A percentile compares a stretch with the other conserved stretches of the same genome.
Evolutionary conservation across 2,888 invertebrate genomes (phyloP).

Genomic region (Nudaria mundana): DNA sequence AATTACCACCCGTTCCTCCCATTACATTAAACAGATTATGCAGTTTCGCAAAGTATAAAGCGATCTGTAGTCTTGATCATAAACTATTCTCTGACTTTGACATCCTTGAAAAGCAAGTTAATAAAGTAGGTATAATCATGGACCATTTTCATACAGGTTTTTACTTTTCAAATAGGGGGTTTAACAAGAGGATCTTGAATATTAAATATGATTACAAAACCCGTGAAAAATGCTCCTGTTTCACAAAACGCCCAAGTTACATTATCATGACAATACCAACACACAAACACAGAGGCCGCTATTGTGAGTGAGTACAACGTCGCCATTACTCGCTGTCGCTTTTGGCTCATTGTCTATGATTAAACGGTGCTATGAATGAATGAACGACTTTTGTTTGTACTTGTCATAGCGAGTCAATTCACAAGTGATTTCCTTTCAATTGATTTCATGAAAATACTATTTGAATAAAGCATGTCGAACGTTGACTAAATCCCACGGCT

Average conservation of each 20-base stretch:
- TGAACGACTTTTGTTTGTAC: conserved; percentile 25
- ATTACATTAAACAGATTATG: too few species aligned
- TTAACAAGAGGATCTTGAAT: neutral
- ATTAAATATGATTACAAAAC: neutral
- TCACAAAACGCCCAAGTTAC: conserved; percentile 7
- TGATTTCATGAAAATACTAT: too few species aligned
- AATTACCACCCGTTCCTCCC: too few species aligned
- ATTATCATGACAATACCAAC: conserved; percentile 25
- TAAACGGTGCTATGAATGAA: conserved; percentile 22
- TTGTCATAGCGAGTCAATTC: neutral
- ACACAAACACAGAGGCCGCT: conserved; percentile 22
- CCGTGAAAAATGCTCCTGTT: conserved; percentile 6
- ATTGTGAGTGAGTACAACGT: conserved; percentile 28
- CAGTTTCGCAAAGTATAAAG: too few species aligned
- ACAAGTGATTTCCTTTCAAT: conserved; percentile 17
- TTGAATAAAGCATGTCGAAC: too few species aligned
- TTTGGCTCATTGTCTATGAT: conserved; percentile 32
- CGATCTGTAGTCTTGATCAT: too few species aligned
- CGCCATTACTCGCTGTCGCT: conserved; percentile 24
- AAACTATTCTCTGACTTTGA: too few species aligned
- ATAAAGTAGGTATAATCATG: too few species aligned
- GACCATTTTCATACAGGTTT: too few species aligned
- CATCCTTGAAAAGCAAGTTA: too few species aligned
- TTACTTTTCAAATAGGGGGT: too few species aligned
- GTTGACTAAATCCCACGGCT: too few species aligned